Base-by-base conservation (phyloP, 2,113 vertebrate species). In the Nanorana parkeri region DNA sequence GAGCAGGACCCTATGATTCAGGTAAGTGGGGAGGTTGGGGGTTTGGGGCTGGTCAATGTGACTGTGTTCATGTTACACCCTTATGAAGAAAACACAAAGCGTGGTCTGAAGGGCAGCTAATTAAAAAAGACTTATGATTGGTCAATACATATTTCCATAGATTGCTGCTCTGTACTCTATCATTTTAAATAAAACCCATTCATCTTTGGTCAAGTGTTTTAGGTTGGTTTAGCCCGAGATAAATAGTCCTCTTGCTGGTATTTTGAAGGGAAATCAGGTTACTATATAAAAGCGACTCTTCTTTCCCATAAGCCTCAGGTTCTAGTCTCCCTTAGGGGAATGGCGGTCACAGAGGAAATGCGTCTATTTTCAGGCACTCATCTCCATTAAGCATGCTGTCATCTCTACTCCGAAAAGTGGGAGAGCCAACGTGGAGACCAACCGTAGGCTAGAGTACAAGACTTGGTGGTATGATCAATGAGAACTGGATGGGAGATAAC, bases 361-460 rank as follows among this genome's bases (percentile, higher is more conserved):
- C 66, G 41, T 41, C 68, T 71, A 71, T 71, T 71, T 71, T 71
- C 51, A 72, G 68, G 28, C 24, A 29, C 47, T 52, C 68, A 69
- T 69, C 68, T 69, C 68, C 51, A 54, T n/a, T 72, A 72, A 28
- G 47, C 13, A 21, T 24, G 54, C 24, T 72, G 68, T 55, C 68
- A 52, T 23, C 21, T 72, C 17, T 71, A 41, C 11, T 24, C 47
- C 24, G 15, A 71, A n/a, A 21, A 26, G 52, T 71, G 23, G 23
- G n/a, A 16, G 65, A 19, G 32, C 20, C 19, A 20, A 4, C 11
- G 21, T 21, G 13, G 21, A 51, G 23, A 51, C 36, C 67, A 68
- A 68, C 36, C 47, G 17, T 71, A 71, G 24, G 24, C 21, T 0
- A 47, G 41, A 15, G 47, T 16, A 52, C 68, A 54, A 26, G 41